Evolutionary conservation across 1,140 invertebrate genomes (phyloP), one percentile per base, ranked within the genome.

Genomic region (Euura saliciscinereae): DNA sequence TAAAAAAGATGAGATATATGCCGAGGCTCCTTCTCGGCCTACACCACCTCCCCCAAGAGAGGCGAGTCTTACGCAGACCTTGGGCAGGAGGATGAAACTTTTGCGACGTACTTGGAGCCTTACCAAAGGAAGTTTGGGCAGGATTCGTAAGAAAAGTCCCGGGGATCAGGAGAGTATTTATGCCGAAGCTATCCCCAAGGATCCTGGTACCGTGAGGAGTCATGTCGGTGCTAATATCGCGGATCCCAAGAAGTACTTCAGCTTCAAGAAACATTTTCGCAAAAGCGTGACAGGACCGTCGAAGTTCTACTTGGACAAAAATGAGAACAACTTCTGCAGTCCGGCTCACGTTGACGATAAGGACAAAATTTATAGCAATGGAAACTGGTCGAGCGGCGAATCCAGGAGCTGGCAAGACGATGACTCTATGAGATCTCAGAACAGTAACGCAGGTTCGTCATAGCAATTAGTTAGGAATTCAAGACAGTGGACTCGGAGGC

Each of bases 51-150:
- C 84, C 0, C 85, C 84, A 0, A 77, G 83, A 46, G 85, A 86
- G 68, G 77, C 77, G 42, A 87, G 80, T 73, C 68, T 86, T 43
- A 86, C 80, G 3, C 80, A 86, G 42, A 84, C 78, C 13, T 70
- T 87, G 2, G 83, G 83, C 1, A 80, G 78, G 44, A 78, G 79
- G 42, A 85, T 87, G 73, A 86, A 85, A 65, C 84, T 87, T 73
- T 70, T 87, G 0, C 75, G 83, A 13, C 77, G 85, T 66, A 86
- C 84, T 0, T 87, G 85, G 85, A 87, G 84, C 71, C 85, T 87
- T 44, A 87, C 86, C 28, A 87, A 87, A 72, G 85, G 83, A 4
- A 87, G 85, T 11, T 73, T 87, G 1, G 83, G 84, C 5, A 78
- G 83, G 0, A 87, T 87, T 43, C 72, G 85, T 2, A 76, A 81